phyloP scores from a whole-genome alignment of 2,888 invertebrate genomes.

The Pecten maximus region DNA sequence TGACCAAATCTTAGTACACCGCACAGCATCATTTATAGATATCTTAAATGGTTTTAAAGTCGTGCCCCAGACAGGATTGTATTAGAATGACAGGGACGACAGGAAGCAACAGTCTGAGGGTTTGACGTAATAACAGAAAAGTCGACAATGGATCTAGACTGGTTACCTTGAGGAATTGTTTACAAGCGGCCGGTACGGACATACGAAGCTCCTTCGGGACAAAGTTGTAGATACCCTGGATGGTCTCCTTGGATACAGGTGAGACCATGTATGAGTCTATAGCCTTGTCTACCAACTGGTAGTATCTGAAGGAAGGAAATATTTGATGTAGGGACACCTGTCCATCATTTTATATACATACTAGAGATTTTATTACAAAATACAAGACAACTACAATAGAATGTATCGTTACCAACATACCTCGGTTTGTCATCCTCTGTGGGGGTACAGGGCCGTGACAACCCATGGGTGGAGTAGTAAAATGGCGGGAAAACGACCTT shows the following conservation, averaged over 20 bases:
- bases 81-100: too few species aligned
- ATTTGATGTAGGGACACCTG: neutral
- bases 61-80: too few species aligned
- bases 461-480: slow-evolving; percentile 79
- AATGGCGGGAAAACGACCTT: slow-evolving; percentile 79
- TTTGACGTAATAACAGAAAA: too few species aligned
- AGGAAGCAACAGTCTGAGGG: too few species aligned
- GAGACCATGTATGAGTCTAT: slow-evolving; percentile 79
- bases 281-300: slow-evolving; percentile 75
- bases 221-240: slow-evolving; percentile 74
- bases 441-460: slow-evolving; percentile 79
- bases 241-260: slow-evolving; percentile 70
- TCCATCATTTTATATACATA: neutral
- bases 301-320: slow-evolving; percentile 69
- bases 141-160: neutral
- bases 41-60: too few species aligned
- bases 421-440: slow-evolving; percentile 69
- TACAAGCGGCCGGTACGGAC: slow-evolving; percentile 67
- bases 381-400: neutral
- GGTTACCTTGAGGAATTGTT: slow-evolving; percentile 73
- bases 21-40: too few species aligned
- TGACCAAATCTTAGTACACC: too few species aligned
- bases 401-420: slow-evolving; percentile 57
- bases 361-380: neutral
- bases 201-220: slow-evolving; percentile 70